phyloP scores from a whole-genome alignment of 2,797 vertebrate genomes.

The Sebastes alutus region DNA sequence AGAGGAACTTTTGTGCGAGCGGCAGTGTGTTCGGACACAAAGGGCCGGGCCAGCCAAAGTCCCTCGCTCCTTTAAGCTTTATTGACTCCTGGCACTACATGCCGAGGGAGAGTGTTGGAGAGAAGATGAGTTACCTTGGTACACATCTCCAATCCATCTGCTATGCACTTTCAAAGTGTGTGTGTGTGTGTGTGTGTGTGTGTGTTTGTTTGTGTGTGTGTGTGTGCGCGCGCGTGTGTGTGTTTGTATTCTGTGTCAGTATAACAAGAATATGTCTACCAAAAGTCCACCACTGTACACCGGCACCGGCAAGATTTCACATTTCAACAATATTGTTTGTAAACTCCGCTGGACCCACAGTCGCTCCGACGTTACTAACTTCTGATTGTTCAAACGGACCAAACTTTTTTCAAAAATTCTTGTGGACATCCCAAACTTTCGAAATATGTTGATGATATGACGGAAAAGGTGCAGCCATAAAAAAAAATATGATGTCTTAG shows the following conservation, averaged over 20 bases:
- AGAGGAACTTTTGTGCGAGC: constrained; percentile 59
- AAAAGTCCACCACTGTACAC: background rate
- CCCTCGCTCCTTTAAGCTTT: constrained; percentile 49
- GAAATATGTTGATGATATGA: background rate
- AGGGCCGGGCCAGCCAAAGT: constrained; percentile 42
- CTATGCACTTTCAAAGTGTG: background rate
- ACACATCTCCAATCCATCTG: constrained; percentile 14
- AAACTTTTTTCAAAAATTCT: background rate
- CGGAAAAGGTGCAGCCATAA: background rate
- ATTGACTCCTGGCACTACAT: constrained; percentile 60
- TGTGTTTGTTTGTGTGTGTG: too few relatives aligned
- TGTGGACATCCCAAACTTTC: background rate
- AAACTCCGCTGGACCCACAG: background rate
- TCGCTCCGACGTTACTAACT: background rate
- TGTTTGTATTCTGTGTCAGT: background rate
- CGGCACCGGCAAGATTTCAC: background rate
- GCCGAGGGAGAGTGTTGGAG: background rate
- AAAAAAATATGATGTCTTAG: background rate
- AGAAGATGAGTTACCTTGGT: constrained; percentile 25
- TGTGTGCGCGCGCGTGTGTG: background rate
- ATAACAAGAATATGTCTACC: background rate
- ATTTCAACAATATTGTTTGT: background rate
- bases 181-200: background rate
- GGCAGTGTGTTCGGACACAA: constrained; percentile 39
- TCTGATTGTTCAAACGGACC: background rate